Evolutionary conservation across 2,797 vertebrate genomes (phyloP).

Genomic region (Phrynocephalus guinanensis): DNA sequence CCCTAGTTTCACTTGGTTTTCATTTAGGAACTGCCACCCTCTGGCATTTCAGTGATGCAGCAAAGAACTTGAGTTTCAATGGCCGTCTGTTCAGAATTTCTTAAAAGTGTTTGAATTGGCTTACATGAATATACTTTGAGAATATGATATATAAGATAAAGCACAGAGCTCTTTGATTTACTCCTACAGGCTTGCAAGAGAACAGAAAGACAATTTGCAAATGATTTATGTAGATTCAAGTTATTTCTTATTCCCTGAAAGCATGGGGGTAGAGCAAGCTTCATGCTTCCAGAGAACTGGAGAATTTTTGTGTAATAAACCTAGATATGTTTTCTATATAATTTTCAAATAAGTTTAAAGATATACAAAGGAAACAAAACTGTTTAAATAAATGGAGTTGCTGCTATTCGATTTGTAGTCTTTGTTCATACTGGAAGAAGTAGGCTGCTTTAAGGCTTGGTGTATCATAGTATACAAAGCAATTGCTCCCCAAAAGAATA

Average conservation of each 20-base stretch:
- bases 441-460: not conserved
- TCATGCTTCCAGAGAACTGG: not conserved
- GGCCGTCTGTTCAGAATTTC: not conserved
- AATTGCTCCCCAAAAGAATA: not conserved
- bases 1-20: not conserved
- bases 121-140: slow-evolving; percentile 11
- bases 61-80: slow-evolving; percentile 6
- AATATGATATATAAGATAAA: slow-evolving; percentile 27
- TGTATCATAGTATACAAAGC: not conserved
- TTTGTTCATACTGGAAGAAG: not conserved
- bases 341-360: slow-evolving; percentile 22
- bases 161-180: slow-evolving; percentile 9
- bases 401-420: not conserved
- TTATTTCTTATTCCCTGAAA: not conserved
- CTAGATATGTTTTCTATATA: slow-evolving; percentile 8
- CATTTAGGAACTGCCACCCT: not conserved
- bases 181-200: slow-evolving; percentile 9
- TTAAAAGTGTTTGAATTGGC: not conserved
- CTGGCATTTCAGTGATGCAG: not conserved
- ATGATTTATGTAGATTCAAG: not conserved
- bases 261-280: no score
- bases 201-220: not conserved
- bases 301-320: slow-evolving; percentile 9
- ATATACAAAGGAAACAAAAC: slow-evolving; percentile 19
- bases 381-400: not conserved